Evolutionary conservation across 1,140 invertebrate genomes (phyloP).

Genomic region (Atta texana): DNA sequence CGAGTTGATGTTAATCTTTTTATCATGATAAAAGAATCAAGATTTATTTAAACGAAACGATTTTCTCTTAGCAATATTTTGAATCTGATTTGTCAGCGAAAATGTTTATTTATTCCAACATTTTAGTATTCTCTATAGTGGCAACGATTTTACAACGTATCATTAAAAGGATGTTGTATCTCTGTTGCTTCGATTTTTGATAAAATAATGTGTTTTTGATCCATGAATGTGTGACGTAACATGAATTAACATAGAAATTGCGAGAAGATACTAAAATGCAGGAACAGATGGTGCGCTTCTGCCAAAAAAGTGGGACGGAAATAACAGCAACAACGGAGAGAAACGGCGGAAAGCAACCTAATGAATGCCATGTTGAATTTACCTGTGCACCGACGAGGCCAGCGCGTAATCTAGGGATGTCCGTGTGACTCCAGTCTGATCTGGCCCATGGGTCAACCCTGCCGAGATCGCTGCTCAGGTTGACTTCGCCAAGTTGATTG

Average conservation of each 20-base stretch:
- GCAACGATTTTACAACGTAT: background rate
- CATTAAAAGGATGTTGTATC: too few species aligned
- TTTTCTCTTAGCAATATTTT: background rate
- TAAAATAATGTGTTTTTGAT: slow-evolving; percentile 2
- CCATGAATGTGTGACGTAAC: background rate
- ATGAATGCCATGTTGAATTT: slow-evolving; percentile 60
- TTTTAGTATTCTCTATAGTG: background rate
- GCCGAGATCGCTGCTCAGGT: slow-evolving; percentile 92
- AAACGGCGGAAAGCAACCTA: background rate
- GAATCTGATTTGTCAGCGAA: background rate
- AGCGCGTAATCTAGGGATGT: slow-evolving; percentile 93
- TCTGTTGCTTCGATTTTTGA: background rate
- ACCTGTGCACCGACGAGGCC: slow-evolving; percentile 94
- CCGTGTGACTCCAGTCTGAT: slow-evolving; percentile 94
- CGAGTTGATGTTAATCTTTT: background rate
- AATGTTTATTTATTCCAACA: background rate
- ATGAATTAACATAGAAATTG: slow-evolving; percentile 4
- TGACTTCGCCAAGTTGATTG: slow-evolving; percentile 93
- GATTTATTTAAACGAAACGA: background rate
- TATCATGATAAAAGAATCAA: background rate
- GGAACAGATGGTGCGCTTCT: background rate
- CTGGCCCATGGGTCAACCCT: slow-evolving; percentile 92
- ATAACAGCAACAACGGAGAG: background rate
- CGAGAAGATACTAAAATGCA: background rate
- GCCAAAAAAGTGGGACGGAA: background rate